These are phyloP conservation scores for Sarcophaga peregrina DNA, from an alignment of 1,140 invertebrate species.

Conservation along the genomic window DNA sequence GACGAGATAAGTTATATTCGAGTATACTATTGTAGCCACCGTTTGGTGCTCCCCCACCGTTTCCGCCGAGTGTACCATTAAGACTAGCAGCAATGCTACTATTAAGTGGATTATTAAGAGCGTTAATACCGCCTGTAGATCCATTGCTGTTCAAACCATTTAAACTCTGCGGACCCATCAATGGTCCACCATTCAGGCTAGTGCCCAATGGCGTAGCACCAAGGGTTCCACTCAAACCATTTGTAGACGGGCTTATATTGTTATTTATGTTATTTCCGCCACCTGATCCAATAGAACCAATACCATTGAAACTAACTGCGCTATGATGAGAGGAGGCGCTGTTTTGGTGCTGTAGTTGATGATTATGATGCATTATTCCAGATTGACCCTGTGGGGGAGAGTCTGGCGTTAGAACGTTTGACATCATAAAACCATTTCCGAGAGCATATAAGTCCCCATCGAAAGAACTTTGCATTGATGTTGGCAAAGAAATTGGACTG, in stretches of 20 bases:
- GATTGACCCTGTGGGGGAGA: conserved; percentile 58
- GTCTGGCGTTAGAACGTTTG: conserved; percentile 65
- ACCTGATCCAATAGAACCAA: conserved; percentile 27
- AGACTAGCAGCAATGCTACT: conserved; percentile 6
- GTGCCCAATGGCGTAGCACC: not conserved
- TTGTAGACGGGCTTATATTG: conserved; percentile 7
- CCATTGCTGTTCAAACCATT: conserved; percentile 31
- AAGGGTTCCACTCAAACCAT: conserved; percentile 3
- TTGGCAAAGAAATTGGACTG: conserved; percentile 75
- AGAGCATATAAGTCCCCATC: conserved; percentile 71
- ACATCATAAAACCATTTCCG: conserved; percentile 67
- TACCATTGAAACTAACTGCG: conserved; percentile 36
- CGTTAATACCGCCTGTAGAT: not conserved
- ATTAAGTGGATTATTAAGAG: conserved; percentile 36
- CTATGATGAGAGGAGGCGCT: conserved; percentile 42
- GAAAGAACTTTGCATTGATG: conserved; percentile 81
- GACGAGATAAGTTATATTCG: conserved; percentile 84
- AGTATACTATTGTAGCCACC: conserved; percentile 72
- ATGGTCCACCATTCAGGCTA: not conserved
- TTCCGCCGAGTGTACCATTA: conserved; percentile 23
- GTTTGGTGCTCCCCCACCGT: conserved; percentile 41
- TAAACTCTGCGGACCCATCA: conserved; percentile 12
- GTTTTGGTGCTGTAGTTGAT: conserved; percentile 42
- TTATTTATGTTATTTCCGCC: conserved; percentile 41
- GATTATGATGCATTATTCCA: conserved; percentile 65